phyloP scores from a whole-genome alignment of 2,888 invertebrate species.

The Rhingia rostrata region DNA sequence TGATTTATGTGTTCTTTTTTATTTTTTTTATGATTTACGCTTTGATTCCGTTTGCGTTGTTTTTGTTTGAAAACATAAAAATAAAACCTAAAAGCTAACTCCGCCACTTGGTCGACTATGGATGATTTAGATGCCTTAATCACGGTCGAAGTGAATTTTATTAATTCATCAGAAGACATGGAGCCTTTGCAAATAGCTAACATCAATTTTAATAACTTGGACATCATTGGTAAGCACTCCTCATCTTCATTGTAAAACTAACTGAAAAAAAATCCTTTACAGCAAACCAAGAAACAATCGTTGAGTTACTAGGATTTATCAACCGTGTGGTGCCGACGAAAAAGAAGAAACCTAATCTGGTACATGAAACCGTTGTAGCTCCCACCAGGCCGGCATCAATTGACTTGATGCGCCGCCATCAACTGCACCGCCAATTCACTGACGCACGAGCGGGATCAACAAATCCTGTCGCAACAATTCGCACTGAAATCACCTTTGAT shows the following conservation, averaged over 20 bases:
- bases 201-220: conserved; percentile 96
- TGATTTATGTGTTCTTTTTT: conserved; percentile 31
- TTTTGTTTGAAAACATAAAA: conserved; percentile 31
- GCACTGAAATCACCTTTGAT: conserved; percentile 94
- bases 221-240: conserved; percentile 90
- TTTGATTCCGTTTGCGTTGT: conserved; percentile 50
- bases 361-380: background rate
- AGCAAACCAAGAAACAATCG: conserved; percentile 98
- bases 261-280: conserved; percentile 56
- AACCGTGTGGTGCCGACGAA: conserved; percentile 87
- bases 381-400: conserved; percentile 41
- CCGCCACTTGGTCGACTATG: conserved; percentile 78
- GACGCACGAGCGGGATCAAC: conserved; percentile 30
- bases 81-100: conserved; percentile 75
- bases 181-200: conserved; percentile 89
- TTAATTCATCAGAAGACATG: conserved; percentile 82
- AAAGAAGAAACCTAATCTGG: conserved; percentile 63
- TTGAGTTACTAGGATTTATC: conserved; percentile 95
- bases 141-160: conserved; percentile 91
- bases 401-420: conserved; percentile 38
- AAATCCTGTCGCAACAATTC: conserved; percentile 79
- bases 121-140: conserved; percentile 89
- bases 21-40: conserved; percentile 32
- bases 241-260: background rate
- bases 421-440: conserved; percentile 51